Evolutionary conservation across 2,888 invertebrate genomes (phyloP).

Genomic region (Erannis defoliaria): DNA sequence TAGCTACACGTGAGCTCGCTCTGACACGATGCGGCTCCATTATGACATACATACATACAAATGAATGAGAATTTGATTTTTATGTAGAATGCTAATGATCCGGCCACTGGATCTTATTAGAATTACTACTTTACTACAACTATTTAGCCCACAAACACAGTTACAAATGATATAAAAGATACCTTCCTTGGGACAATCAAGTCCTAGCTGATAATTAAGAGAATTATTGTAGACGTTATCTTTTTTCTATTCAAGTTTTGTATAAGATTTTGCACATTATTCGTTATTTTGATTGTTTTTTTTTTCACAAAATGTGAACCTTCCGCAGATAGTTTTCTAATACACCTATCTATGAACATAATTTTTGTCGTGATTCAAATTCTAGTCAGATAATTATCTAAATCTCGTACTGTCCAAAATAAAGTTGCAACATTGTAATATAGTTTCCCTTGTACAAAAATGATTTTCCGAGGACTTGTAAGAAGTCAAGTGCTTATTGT

Average conservation of each 20-base stretch:
- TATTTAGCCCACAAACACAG: too few relatives aligned
- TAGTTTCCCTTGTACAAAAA: constrained; percentile 16
- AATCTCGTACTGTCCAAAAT: background rate
- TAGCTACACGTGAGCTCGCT: constrained; percentile 58
- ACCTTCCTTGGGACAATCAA: background rate
- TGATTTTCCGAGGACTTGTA: constrained; percentile 26
- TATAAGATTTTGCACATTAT: background rate
- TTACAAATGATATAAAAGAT: too few relatives aligned
- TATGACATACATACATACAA: constrained; percentile 54
- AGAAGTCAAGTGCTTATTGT: constrained; percentile 46
- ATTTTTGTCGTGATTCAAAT: background rate
- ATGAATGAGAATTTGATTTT: constrained; percentile 36
- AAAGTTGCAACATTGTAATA: constrained; percentile 9
- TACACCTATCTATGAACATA: background rate
- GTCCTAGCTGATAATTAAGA: background rate
- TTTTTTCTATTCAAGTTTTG: background rate
- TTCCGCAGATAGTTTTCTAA: too few relatives aligned
- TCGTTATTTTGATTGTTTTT: too few relatives aligned
- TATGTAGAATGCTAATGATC: constrained; percentile 23
- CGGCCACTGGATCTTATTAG: constrained; percentile 7
- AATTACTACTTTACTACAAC: too few relatives aligned
- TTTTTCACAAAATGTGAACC: too few relatives aligned
- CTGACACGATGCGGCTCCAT: constrained; percentile 55
- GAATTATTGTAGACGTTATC: background rate
- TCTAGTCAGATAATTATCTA: background rate